These are phyloP conservation scores for Pristionchus arcanus DNA, from an alignment of 2,888 invertebrate genomes.

Conservation along the genomic window DNA sequence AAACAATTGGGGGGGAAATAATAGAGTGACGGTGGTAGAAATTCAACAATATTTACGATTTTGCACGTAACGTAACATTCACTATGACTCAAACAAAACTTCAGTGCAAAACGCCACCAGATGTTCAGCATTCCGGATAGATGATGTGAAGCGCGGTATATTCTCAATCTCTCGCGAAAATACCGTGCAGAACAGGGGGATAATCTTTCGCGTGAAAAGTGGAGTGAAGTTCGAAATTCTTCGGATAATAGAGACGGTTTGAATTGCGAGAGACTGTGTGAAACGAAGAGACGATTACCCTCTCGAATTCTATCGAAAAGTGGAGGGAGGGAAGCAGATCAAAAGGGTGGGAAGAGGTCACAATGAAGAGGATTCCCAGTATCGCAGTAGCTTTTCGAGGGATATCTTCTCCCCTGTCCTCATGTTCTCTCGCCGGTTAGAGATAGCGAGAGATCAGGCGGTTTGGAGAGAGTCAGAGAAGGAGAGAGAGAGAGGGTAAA, in stretches of 20 bases:
- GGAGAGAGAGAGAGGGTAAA: constrained; percentile 16
- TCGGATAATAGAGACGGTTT: too few relatives aligned
- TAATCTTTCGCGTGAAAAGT: background rate
- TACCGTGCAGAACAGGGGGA: background rate
- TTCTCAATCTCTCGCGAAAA: background rate
- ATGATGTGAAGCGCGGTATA: too few relatives aligned
- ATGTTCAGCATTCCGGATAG: too few relatives aligned
- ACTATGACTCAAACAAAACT: too few relatives aligned
- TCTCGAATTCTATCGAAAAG: too few relatives aligned
- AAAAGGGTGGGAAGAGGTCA: constrained; percentile 45
- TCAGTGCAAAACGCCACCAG: too few relatives aligned
- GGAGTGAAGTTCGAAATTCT: too few relatives aligned
- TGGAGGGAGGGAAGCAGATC: background rate
- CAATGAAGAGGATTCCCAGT: constrained; percentile 36
- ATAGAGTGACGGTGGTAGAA: background rate
- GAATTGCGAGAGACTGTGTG: too few relatives aligned
- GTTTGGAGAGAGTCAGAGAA: background rate
- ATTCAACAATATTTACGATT: background rate
- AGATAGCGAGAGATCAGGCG: background rate
- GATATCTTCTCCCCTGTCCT: too few relatives aligned
- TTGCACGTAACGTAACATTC: background rate
- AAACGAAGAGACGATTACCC: too few relatives aligned
- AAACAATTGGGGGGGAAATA: background rate
- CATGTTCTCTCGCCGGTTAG: too few relatives aligned
- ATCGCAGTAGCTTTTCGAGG: constrained; percentile 27